Evolutionary conservation across 2,113 vertebrate genomes (phyloP).

Genomic region (Urocitellus parryii): DNA sequence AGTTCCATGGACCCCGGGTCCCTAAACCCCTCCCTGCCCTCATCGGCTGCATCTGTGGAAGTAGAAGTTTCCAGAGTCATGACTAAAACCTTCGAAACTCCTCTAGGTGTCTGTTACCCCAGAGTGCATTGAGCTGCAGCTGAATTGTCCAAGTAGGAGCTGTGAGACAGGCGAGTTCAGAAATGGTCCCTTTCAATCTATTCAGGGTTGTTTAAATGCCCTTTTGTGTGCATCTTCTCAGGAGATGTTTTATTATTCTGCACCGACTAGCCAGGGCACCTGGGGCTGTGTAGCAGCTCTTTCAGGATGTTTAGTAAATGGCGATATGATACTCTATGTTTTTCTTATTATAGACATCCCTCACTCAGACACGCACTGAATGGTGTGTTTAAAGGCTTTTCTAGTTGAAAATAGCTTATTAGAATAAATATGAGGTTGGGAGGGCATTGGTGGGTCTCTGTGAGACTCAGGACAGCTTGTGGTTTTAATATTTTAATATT

Average conservation of each 20-base stretch:
- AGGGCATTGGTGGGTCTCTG: neutral
- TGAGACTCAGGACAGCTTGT: neutral
- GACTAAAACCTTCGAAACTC: neutral
- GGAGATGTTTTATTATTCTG: neutral
- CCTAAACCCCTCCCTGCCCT: neutral
- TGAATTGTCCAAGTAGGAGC: neutral
- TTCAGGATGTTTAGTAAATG: constrained; percentile 20
- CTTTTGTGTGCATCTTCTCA: constrained; percentile 9
- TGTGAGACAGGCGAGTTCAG: neutral
- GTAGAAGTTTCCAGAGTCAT: accelerated
- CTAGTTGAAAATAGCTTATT: constrained; percentile 45
- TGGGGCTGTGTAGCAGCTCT: neutral
- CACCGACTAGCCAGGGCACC: neutral
- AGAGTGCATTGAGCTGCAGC: neutral
- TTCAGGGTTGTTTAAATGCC: neutral
- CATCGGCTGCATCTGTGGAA: too few species aligned
- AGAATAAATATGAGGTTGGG: constrained; percentile 22
- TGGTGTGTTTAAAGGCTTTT: constrained; percentile 45
- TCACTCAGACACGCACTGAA: neutral
- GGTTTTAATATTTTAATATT: constrained; percentile 19
- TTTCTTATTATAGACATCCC: constrained; percentile 46
- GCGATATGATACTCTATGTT: neutral
- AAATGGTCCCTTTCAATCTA: neutral
- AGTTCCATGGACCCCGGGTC: accelerated
- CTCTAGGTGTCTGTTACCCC: neutral